phyloP scores from a whole-genome alignment of 2,797 vertebrate species.

The Pseudochirops corinnae region DNA sequence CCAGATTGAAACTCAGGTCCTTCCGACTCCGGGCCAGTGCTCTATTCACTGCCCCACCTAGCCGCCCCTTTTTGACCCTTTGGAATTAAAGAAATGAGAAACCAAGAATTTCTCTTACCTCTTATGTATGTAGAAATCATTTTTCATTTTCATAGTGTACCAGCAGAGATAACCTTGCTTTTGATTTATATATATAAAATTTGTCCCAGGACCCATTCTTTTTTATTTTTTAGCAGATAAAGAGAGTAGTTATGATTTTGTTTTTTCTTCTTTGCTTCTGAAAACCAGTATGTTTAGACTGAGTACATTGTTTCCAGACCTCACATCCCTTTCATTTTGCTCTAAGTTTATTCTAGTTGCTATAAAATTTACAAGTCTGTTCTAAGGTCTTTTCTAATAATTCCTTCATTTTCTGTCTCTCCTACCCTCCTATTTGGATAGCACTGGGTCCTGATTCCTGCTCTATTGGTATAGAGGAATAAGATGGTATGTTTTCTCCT shows the following conservation, averaged over 20 bases:
- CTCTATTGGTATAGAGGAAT: constrained; percentile 97
- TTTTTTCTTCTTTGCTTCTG: neutral
- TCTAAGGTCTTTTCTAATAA: constrained; percentile 80
- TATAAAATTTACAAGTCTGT: constrained; percentile 8
- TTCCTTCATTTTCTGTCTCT: constrained; percentile 86
- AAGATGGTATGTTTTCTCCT: constrained; percentile 90
- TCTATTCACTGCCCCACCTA: too few relatives aligned
- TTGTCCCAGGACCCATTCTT: neutral
- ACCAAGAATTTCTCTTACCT: neutral
- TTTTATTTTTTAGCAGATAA: neutral
- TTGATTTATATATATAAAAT: neutral
- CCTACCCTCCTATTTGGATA: constrained; percentile 87
- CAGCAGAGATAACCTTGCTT: neutral
- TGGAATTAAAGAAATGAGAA: neutral
- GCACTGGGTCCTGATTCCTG: constrained; percentile 95
- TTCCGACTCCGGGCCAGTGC: too few relatives aligned
- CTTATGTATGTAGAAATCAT: neutral
- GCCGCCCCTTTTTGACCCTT: neutral
- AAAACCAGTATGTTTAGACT: neutral
- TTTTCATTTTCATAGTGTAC: neutral
- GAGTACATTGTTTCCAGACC: neutral
- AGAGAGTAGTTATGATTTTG: neutral
- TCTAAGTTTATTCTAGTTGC: neutral
- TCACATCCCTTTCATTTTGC: neutral
- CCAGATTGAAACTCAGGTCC: too few relatives aligned